A percentile compares a stretch with the other conserved stretches of the same genome.
Conservation (phyloP, 1,140 invertebrate genomes). For the Nomia melanderi region DNA sequence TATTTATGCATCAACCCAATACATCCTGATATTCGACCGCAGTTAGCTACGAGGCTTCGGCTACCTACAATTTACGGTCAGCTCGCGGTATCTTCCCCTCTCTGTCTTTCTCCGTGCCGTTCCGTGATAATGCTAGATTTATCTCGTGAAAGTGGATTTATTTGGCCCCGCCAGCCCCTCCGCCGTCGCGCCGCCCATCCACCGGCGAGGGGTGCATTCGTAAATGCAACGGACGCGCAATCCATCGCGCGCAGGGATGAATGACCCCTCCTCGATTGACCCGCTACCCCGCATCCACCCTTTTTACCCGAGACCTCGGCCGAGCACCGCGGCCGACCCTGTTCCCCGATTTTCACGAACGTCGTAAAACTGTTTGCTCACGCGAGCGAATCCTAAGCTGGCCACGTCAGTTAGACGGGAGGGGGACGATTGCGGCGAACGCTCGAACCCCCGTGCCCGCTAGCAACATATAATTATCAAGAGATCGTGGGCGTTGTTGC, state of each 20-base stretch:
- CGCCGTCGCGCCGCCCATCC: too few species aligned
- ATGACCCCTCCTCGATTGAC: conserved; percentile 58
- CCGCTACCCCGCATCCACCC: conserved; percentile 47
- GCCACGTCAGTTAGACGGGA: background rate
- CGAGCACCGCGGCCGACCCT: background rate
- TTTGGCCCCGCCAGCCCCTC: background rate
- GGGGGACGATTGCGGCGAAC: too few species aligned
- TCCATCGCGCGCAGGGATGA: conserved; percentile 20
- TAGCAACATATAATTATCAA: background rate
- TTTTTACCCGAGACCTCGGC: background rate
- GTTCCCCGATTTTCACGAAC: background rate
- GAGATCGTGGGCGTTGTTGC: too few species aligned
- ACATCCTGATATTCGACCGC: conserved; percentile 16
- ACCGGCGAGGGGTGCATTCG: background rate
- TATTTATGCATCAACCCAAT: too few species aligned
- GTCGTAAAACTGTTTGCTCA: conserved; percentile 11
- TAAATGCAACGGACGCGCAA: conserved; percentile 10
- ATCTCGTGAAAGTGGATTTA: conserved; percentile 32
- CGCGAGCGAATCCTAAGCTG: background rate
- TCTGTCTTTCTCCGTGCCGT: too few species aligned
- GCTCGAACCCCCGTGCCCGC: background rate
- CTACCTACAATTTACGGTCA: conserved; percentile 21
- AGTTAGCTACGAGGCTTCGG: too few species aligned
- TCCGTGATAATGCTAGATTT: conserved; percentile 16
- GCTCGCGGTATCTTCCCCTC: background rate